Base-by-base conservation (phyloP, 2,888 invertebrate species). In the Adela reaumurella region DNA sequence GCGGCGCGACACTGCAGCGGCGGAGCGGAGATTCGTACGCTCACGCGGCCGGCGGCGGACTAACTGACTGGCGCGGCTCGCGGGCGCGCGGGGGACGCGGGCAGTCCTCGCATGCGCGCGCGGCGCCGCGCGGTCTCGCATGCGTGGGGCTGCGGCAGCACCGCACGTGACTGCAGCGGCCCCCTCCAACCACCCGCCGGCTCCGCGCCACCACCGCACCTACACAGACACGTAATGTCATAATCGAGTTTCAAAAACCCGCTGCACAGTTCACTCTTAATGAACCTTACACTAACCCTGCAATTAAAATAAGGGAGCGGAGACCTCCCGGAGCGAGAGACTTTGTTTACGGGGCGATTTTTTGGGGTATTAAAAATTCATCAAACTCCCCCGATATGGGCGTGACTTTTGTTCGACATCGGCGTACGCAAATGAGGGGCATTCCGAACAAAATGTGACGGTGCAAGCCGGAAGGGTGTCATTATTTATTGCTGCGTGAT, bases 61-160 rank as follows among this genome's bases (percentile, higher is more conserved):
- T 46, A 17, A 49, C 45, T 46, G 18, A 49, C 45, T 8, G 44
- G 46, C 43, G 46, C 45, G 35, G n/a, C 45, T 28, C 44, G 29
- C 29, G 45, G 57, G n/a, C n/a, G n/a, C 62, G 68, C 64, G 58
- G 56, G 58, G 56, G 44, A 16, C 47, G 55, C 55, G 58, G 53
- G 62, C 60, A 14, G 11, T 35, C 6, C 11, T 35, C 35, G 72
- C 70, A 64, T 68, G 69, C 70, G 70, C 70, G 56, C 58, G 61
- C 59, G 71, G 74, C 76, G 76, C 71, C 74, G 70, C 70, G 70
- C 73, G 67, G 76, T 74, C 76, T 76, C 74, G 77, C 77, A 76
- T 76, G 77, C 77, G 76, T 77, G 72, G 73, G 70, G 72, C 67
- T 76, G 74, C 77, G 73, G 74, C 73, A 74, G 72, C 68, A 69